These are phyloP conservation scores for Eulemur mongoz DNA, from an alignment of 2,797 vertebrate species.

Conservation along the genomic window DNA sequence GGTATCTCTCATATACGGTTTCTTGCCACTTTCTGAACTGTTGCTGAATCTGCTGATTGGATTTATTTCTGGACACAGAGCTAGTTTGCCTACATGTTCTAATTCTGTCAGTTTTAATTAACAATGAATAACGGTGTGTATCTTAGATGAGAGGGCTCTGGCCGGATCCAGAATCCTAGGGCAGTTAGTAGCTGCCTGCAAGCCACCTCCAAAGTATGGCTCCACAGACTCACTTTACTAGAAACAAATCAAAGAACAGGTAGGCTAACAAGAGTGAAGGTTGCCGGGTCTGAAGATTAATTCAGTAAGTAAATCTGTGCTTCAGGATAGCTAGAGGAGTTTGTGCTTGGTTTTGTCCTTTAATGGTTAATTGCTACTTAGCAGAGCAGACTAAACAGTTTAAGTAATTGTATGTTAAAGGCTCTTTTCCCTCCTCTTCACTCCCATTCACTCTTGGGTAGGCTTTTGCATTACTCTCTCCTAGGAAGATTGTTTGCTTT, in stretches of 20 bases:
- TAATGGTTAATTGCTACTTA: slow-evolving; percentile 5
- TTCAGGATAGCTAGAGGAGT: neutral
- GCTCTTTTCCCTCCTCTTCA: neutral
- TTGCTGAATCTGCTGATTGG: slow-evolving; percentile 17
- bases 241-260: neutral
- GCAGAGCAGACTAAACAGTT: neutral
- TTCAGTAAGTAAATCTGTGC: neutral
- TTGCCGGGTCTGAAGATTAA: neutral
- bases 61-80: slow-evolving; percentile 59
- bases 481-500: neutral
- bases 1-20: neutral
- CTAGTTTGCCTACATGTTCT: slow-evolving; percentile 32
- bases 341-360: slow-evolving; percentile 3
- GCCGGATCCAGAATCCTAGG: slow-evolving; percentile 36
- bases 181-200: neutral
- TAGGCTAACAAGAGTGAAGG: neutral
- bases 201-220: neutral
- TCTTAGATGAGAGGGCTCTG: slow-evolving; percentile 17
- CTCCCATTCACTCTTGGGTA: neutral
- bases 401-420: neutral
- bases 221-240: neutral
- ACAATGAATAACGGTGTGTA: slow-evolving; percentile 12
- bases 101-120: slow-evolving; percentile 55
- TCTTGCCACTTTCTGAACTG: slow-evolving; percentile 16
- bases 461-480: slow-evolving; percentile 42